phyloP scores from a whole-genome alignment of 2,888 invertebrate genomes.

The Apantesis nais region DNA sequence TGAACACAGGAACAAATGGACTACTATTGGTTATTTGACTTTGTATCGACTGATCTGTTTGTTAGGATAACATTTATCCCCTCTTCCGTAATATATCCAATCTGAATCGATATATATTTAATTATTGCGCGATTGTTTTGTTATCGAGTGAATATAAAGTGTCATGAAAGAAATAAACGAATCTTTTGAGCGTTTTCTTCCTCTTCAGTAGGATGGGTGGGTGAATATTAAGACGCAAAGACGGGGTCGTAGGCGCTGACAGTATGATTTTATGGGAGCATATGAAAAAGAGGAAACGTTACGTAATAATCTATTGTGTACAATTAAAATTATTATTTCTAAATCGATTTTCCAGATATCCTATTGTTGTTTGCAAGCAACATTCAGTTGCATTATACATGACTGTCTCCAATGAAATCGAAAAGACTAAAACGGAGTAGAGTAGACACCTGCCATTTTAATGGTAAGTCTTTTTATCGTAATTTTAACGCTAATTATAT shows the following conservation, averaged over 20 bases:
- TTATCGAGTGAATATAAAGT: not conserved
- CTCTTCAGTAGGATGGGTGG: not conserved
- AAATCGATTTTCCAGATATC: not conserved
- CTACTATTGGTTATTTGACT: constrained; percentile 4
- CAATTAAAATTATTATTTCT: not conserved
- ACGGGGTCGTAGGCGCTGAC: not conserved
- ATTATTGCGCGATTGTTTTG: not conserved
- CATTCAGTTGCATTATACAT: not conserved
- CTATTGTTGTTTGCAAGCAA: not conserved
- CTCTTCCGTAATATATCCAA: not conserved
- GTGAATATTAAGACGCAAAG: not conserved
- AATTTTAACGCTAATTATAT: constrained; percentile 44
- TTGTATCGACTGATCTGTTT: not conserved
- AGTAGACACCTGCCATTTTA: constrained; percentile 12
- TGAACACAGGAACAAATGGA: constrained; percentile 42
- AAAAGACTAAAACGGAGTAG: not conserved
- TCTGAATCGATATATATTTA: not conserved
- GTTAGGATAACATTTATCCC: not conserved
- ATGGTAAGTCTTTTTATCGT: constrained; percentile 37
- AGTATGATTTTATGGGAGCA: not conserved
- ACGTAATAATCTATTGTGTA: not conserved
- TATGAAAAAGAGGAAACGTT: not conserved
- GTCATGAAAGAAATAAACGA: not conserved
- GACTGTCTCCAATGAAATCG: not conserved
- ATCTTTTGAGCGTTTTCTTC: not conserved